Evolutionary conservation across 2,113 vertebrate species (phyloP), one percentile per base, ranked within the genome.

Genomic region (Spheniscus mendiculus): DNA sequence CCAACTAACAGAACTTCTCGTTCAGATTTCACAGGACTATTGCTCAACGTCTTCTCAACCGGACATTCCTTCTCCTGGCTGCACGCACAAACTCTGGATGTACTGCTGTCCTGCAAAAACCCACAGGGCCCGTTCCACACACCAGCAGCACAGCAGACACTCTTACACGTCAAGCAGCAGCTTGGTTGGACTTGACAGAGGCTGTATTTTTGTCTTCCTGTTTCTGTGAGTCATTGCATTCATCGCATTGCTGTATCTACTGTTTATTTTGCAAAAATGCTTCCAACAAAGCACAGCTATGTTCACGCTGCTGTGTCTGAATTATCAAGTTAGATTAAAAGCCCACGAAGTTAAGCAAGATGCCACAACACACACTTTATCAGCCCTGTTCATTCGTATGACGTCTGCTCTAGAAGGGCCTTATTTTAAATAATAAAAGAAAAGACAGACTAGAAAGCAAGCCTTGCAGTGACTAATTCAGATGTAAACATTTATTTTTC

Each of bases 1-100:
- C 99, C 99, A 30, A 99, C 99, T 27, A 99, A 97, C 55, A 99
- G 97, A 40, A 99, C 99, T 94, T 99, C 99, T 36, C 99, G 98
- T 92, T 99, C 99, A 0, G 99, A 99, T 83, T 99, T 99, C 89
- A 99, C 97, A 2, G 99, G 99, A 87, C 98, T 99, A 93, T 94
- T 98, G 55, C 90, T 97, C 81, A 98, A 59, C 4, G 61, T 97
- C 98, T 98, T 99, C 94, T 99, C 99, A 30, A 96, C 98, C 1
- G 98, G 98, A 56, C 94, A 98, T 29, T 99, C 99, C 67, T 98
- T 99, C 96, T 99, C 99, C 92, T 99, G 99, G 98, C 98, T 99
- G 91, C 99, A 99, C 13, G 98, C 98, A 97, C 99, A 99, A 81
- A 98, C 97, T 19, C 98, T 96, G 38, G 98, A 96, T 4, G 97